Evolutionary conservation across 2,797 vertebrate species (phyloP).

Genomic region (Chelon auratus): DNA sequence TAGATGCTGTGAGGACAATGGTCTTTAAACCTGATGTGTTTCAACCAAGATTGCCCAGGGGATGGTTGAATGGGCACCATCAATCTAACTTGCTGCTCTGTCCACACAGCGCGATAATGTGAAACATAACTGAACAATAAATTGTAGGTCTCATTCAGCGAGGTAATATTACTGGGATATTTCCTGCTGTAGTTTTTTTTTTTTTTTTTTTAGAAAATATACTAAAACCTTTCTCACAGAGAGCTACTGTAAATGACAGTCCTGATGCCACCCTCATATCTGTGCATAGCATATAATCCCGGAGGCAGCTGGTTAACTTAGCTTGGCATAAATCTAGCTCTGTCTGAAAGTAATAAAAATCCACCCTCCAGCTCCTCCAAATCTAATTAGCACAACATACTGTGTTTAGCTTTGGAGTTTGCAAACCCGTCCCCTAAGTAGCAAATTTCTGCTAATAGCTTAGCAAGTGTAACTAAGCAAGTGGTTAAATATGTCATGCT

Average conservation of each 20-base stretch:
- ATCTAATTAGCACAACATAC: slow-evolving; percentile 11
- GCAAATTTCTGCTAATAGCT: not conserved
- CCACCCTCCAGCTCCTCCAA: not conserved
- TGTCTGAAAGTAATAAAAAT: slow-evolving; percentile 9
- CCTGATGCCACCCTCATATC: not conserved
- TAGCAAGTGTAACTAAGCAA: slow-evolving; percentile 3
- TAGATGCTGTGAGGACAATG: slow-evolving; percentile 12
- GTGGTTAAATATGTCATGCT: not conserved
- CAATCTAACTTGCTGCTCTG: not conserved
- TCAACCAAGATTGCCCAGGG: slow-evolving; percentile 1
- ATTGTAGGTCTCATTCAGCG: not conserved
- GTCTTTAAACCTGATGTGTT: slow-evolving; percentile 27
- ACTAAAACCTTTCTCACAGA: not conserved
- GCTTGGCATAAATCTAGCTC: not conserved
- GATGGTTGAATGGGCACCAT: not conserved
- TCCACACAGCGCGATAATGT: not conserved
- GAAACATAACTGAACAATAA: not conserved
- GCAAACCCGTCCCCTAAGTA: not conserved
- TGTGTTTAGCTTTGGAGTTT: not conserved
- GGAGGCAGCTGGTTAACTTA: not conserved
- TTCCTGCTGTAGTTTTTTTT: not conserved
- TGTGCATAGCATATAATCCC: not conserved
- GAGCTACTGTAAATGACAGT: not conserved
- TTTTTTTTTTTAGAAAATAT: not conserved
- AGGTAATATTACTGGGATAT: not conserved